A percentile compares a stretch with the other conserved stretches of the same genome.
Conservation (phyloP, 2,888 invertebrate species). For the Molanna angustata region DNA sequence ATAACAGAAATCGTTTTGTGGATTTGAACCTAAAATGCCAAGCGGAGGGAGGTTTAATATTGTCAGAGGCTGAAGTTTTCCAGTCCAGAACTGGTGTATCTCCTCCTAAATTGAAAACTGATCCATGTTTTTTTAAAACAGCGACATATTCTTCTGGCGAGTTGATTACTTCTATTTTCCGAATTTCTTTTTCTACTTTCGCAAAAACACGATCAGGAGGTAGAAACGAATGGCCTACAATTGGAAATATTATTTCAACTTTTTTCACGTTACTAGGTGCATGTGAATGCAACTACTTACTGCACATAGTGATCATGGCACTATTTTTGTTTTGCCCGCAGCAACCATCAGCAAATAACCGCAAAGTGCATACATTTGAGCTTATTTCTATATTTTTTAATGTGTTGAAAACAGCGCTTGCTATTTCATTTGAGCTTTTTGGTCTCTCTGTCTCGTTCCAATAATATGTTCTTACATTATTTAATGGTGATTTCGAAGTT, state of each 20-base stretch:
- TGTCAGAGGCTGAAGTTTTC: too few relatives aligned
- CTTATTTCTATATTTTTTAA: conserved; percentile 25
- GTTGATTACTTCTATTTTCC: conserved; percentile 24
- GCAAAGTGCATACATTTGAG: conserved; percentile 2
- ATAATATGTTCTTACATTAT: conserved; percentile 34
- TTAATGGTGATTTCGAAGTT: conserved; percentile 28
- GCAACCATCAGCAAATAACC: conserved; percentile 24
- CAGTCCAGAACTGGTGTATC: too few relatives aligned
- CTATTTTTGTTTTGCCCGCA: conserved; percentile 35
- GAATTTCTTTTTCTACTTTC: conserved; percentile 32
- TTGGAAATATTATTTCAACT: conserved; percentile 34
- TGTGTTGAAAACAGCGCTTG: conserved; percentile 35
- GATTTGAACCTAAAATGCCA: too few relatives aligned
- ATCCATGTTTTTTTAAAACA: conserved; percentile 1
- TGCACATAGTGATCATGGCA: conserved; percentile 32
- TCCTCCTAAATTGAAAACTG: too few relatives aligned
- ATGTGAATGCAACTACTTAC: conserved; percentile 30
- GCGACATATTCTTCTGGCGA: conserved; percentile 1
- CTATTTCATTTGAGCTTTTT: conserved; percentile 37
- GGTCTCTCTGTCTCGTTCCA: conserved; percentile 35
- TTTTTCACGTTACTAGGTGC: conserved; percentile 11
- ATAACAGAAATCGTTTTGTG: too few relatives aligned
- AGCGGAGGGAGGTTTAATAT: too few relatives aligned
- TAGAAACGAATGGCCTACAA: conserved; percentile 34
- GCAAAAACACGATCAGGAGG: conserved; percentile 31